Base-by-base conservation (phyloP, 2,113 vertebrate genomes). In the Amphiprion percula region DNA sequence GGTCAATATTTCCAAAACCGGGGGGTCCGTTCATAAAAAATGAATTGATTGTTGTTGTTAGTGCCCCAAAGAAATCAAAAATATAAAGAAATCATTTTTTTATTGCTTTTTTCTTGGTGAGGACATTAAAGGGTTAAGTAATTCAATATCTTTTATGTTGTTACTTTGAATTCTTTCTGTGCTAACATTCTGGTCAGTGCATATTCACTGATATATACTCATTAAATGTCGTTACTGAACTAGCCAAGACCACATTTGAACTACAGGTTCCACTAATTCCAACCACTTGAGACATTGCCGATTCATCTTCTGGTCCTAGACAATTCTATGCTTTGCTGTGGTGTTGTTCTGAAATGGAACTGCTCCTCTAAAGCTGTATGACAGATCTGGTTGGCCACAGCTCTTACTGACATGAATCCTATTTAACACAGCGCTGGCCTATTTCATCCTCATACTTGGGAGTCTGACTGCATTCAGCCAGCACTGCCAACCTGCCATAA, bases 401-500 rank as follows among this genome's bases (percentile, higher is more conserved):
- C 70, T 83, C 68, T 88, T 50, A 77, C 74, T 72, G 77, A 84
- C 81, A 77, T 59, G 66, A 85, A 82, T 89, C 84, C 77, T 59
- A 79, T 87, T 87, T 65, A 69, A 74, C 70, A 44, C 65, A 52
- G 71, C 63, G 50, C 24, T 37, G 37, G 52, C 74, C 71, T 67
- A 69, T 87, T 87, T 87, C 77, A 75, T 74, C 56, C 64, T 65
- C 58, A 19, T 63, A 70, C 60, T 73, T 41, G 11, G 26, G 54
- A 87, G 72, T 74, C 63, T 77, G 75, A 70, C 74, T 60, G 56
- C 33, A 3, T 55, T 69, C 55, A 44, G 41, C 72, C 44, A 17
- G 33, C 47, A 17, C 23, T 1, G 11, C 68, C 39, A 64, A 59
- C 50, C 75, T 59, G 67, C 72, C 62, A 79, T 54, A 67, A 61